Evolutionary conservation across 2,113 vertebrate species (phyloP).

Genomic region (Laterallus jamaicensis): DNA sequence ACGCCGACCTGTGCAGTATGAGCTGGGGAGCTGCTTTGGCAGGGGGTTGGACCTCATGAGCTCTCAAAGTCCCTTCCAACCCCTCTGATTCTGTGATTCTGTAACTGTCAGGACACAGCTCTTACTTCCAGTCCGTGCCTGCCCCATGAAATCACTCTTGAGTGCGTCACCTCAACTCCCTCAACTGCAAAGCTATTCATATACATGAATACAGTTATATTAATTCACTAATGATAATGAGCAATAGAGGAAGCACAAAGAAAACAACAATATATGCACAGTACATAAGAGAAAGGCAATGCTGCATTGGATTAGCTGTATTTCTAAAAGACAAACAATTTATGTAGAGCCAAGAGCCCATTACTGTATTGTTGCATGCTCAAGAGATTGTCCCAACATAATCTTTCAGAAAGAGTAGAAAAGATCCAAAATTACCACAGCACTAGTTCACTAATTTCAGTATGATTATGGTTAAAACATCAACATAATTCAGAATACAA

Average conservation of each 20-base stretch:
- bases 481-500: background rate
- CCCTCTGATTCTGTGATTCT: too few relatives aligned
- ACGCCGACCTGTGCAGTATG: too few relatives aligned
- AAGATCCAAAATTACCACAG: background rate
- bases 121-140: background rate
- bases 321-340: background rate
- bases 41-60: too few relatives aligned
- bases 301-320: background rate
- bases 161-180: background rate
- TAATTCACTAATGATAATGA: background rate
- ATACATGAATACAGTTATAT: background rate
- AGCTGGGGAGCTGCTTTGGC: too few relatives aligned
- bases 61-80: too few relatives aligned
- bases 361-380: background rate
- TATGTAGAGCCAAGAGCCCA: background rate
- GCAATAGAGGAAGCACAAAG: background rate
- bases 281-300: background rate
- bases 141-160: too few relatives aligned
- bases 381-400: background rate
- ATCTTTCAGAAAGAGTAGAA: background rate
- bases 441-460: background rate
- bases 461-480: background rate
- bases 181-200: background rate
- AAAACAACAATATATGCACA: background rate
- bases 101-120: background rate